These are phyloP conservation scores for Urophycis tenuis DNA, from an alignment of 2,797 vertebrate species.

Conservation along the genomic window DNA sequence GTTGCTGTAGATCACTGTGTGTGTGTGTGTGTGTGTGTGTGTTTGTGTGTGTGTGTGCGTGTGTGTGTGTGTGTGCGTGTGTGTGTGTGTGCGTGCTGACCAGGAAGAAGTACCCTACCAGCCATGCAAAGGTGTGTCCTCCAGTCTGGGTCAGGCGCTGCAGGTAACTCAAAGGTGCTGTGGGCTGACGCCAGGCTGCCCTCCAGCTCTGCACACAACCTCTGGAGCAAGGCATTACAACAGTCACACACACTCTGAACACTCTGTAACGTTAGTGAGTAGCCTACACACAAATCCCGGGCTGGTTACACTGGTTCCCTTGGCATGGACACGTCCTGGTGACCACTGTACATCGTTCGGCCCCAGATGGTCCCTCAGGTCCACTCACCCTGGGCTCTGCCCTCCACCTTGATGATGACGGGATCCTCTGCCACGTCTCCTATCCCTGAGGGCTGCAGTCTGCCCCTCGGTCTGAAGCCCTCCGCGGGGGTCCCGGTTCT, in stretches of 20 bases:
- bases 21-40: too few relatives aligned
- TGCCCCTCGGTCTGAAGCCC: background rate
- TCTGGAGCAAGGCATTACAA: constrained; percentile 10
- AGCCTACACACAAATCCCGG: too few relatives aligned
- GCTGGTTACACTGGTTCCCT: too few relatives aligned
- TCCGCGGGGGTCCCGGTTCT: background rate
- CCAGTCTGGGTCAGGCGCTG: constrained; percentile 9
- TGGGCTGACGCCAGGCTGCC: too few relatives aligned
- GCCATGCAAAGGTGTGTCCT: constrained; percentile 19
- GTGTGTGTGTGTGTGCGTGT: background rate
- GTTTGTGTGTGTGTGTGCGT: too few relatives aligned
- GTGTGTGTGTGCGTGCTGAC: constrained; percentile 18
- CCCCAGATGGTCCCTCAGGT: too few relatives aligned
- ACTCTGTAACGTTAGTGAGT: too few relatives aligned
- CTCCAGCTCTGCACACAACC: too few relatives aligned
- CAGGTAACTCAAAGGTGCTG: too few relatives aligned
- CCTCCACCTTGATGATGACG: background rate
- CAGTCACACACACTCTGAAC: too few relatives aligned
- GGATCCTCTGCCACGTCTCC: background rate
- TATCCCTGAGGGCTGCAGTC: background rate
- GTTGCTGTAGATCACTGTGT: background rate
- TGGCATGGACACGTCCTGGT: too few relatives aligned
- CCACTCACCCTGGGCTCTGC: background rate
- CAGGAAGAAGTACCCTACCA: constrained; percentile 35
- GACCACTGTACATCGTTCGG: too few relatives aligned